Conservation (phyloP, 2,797 vertebrate genomes). For the Craterocephalus amniculus region DNA sequence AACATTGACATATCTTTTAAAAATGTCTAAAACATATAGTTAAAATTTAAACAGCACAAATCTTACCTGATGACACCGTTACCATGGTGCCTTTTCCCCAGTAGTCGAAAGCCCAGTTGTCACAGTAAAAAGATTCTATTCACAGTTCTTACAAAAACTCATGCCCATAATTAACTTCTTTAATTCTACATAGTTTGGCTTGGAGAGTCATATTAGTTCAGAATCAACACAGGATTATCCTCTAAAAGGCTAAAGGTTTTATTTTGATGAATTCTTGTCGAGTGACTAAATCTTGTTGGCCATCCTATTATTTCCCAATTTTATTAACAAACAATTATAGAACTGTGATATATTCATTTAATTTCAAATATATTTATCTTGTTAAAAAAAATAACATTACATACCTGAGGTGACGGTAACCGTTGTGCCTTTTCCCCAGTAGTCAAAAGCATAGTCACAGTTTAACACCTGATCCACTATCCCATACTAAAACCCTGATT, state of each 20-base stretch:
- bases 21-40: background rate
- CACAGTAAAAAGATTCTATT: slow-evolving; percentile 44
- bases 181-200: background rate
- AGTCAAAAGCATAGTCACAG: slow-evolving; percentile 57
- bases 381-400: background rate
- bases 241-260: background rate
- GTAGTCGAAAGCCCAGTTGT: slow-evolving; percentile 70
- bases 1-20: too few species aligned
- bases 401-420: slow-evolving; percentile 73
- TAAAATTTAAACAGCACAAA: background rate
- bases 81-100: slow-evolving; percentile 78
- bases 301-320: background rate
- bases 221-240: background rate
- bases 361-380: background rate
- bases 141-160: slow-evolving; percentile 46
- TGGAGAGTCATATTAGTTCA: background rate
- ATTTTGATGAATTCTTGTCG: background rate
- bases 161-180: slow-evolving; percentile 49
- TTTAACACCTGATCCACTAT: slow-evolving; percentile 4
- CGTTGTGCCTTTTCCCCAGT: slow-evolving; percentile 70
- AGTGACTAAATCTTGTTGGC: background rate
- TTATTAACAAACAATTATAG: background rate
- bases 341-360: background rate
- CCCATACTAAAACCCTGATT: slow-evolving; percentile 13
- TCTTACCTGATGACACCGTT: slow-evolving; percentile 73